phyloP scores from a whole-genome alignment of 2,888 invertebrate species.

The Brachyptera risi region DNA sequence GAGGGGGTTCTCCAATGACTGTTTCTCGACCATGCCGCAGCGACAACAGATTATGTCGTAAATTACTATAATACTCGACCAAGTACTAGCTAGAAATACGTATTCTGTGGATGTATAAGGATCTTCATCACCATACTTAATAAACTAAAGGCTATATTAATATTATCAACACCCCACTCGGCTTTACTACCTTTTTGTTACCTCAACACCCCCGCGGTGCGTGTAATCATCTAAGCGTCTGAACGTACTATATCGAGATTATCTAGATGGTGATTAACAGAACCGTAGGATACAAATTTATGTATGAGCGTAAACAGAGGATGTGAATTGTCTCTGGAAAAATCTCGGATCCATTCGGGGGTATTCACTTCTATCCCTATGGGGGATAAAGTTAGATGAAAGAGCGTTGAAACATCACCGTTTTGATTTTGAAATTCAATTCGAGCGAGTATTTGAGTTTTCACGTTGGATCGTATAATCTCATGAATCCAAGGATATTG shows the following conservation, averaged over 20 bases:
- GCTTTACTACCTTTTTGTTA: constrained; percentile 17
- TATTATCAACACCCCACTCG: constrained; percentile 16
- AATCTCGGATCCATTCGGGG: too few relatives aligned
- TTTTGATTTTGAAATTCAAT: too few relatives aligned
- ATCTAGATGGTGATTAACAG: constrained; percentile 7
- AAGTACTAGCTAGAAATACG: constrained; percentile 7
- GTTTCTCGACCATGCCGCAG: constrained; percentile 4
- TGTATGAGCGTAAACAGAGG: too few relatives aligned
- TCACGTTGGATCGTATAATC: too few relatives aligned
- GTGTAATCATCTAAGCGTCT: constrained; percentile 18
- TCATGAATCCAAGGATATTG: too few relatives aligned
- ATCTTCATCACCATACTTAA: constrained; percentile 18
- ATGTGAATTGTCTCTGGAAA: too few relatives aligned
- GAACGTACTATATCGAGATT: too few relatives aligned
- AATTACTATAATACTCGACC: constrained; percentile 21
- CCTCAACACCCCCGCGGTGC: constrained; percentile 15
- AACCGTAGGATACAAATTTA: too few relatives aligned
- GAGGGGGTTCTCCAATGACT: too few relatives aligned
- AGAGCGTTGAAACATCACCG: background rate
- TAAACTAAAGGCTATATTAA: constrained; percentile 15
- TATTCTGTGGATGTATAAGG: constrained; percentile 8
- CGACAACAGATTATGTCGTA: constrained; percentile 27
- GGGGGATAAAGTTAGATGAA: constrained; percentile 8
- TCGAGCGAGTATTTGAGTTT: too few relatives aligned
- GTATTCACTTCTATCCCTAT: too few relatives aligned